phyloP scores from a whole-genome alignment of 2,888 invertebrate species.

The Euzophera pinguis region DNA sequence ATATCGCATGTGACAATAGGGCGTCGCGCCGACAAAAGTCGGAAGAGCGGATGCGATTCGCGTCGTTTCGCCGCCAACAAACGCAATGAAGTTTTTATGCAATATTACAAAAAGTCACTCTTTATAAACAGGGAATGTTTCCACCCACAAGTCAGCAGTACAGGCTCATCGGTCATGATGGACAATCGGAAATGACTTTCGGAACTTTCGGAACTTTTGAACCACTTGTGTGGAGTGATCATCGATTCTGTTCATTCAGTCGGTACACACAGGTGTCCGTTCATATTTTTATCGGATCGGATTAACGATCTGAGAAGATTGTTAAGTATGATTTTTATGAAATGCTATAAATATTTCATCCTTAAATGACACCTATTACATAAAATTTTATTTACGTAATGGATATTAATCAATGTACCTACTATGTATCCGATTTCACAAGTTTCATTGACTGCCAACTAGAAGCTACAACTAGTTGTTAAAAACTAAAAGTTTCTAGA shows the following conservation, averaged over 20 bases:
- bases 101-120: constrained; percentile 50
- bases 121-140: constrained; percentile 74
- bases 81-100: constrained; percentile 64
- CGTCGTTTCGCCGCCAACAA: constrained; percentile 68
- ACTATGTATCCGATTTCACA: too few species aligned
- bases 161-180: constrained; percentile 68
- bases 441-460: too few species aligned
- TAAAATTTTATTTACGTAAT: too few species aligned
- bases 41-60: constrained; percentile 79
- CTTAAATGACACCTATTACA: too few species aligned
- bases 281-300: background rate
- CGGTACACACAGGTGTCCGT: constrained; percentile 59
- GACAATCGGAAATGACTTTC: constrained; percentile 72
- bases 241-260: constrained; percentile 32
- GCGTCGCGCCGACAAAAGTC: constrained; percentile 68
- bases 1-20: constrained; percentile 69
- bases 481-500: too few species aligned
- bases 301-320: too few species aligned
- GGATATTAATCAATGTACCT: too few species aligned
- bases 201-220: constrained; percentile 62
- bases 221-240: constrained; percentile 53
- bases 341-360: too few species aligned
- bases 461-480: too few species aligned
- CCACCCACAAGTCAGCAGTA: constrained; percentile 71
- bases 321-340: too few species aligned